These are phyloP conservation scores for Synergus itoensis DNA, from an alignment of 2,888 invertebrate species.

Conservation along the genomic window DNA sequence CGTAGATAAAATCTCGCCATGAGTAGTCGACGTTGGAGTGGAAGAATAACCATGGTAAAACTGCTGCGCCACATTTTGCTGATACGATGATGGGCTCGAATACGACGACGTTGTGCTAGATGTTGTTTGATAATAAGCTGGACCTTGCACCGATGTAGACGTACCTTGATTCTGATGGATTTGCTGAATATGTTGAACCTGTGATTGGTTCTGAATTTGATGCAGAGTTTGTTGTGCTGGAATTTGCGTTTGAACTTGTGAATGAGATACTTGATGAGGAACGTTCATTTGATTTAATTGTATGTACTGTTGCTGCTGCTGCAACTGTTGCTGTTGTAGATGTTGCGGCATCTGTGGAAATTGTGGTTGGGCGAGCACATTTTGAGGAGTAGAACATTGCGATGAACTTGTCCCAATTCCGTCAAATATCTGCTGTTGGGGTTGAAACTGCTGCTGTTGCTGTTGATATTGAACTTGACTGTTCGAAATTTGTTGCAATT, in stretches of 20 bases:
- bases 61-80: constrained; percentile 68
- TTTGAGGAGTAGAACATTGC: constrained; percentile 74
- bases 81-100: constrained; percentile 62
- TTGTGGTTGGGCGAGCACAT: constrained; percentile 73
- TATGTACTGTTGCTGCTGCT: constrained; percentile 80
- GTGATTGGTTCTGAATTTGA: constrained; percentile 65
- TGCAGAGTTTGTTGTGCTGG: constrained; percentile 63
- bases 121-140: constrained; percentile 69
- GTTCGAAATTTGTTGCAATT: constrained; percentile 76
- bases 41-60: constrained; percentile 67
- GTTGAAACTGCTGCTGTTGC: constrained; percentile 60
- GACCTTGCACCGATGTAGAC: constrained; percentile 66
- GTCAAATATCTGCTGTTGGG: constrained; percentile 67
- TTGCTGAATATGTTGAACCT: constrained; percentile 72
- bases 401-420: constrained; percentile 69
- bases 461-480: constrained; percentile 78
- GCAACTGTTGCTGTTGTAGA: constrained; percentile 78
- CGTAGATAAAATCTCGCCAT: constrained; percentile 67
- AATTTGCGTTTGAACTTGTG: constrained; percentile 78
- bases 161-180: constrained; percentile 70
- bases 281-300: constrained; percentile 80
- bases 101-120: constrained; percentile 61
- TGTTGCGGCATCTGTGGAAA: constrained; percentile 70
- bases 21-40: constrained; percentile 62
- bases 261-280: constrained; percentile 79